phyloP scores from a whole-genome alignment of 2,888 invertebrate species.

The Pogonocherus hispidulus region DNA sequence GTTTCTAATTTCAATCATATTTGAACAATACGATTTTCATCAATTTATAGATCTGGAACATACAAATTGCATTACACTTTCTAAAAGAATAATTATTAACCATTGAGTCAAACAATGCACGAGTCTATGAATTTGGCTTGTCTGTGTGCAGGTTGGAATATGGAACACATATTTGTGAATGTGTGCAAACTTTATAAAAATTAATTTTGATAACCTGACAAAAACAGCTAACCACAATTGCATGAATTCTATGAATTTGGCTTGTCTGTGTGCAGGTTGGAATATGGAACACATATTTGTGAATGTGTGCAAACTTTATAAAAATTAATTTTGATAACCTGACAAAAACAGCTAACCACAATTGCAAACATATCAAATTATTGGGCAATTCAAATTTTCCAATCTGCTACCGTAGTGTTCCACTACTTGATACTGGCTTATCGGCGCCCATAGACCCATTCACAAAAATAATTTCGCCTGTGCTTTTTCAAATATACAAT shows the following conservation, averaged over 20 bases:
- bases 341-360: constrained; percentile 7
- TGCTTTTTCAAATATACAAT: constrained; percentile 16
- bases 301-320: neutral
- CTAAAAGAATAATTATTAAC: too few species aligned
- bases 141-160: neutral
- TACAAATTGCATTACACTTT: too few species aligned
- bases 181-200: neutral
- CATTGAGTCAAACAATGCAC: too few species aligned
- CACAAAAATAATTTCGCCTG: constrained; percentile 13
- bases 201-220: neutral
- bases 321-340: neutral
- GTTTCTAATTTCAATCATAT: too few species aligned
- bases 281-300: neutral
- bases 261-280: neutral
- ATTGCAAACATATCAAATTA: constrained; percentile 22
- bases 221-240: constrained; percentile 13
- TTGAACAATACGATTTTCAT: too few species aligned
- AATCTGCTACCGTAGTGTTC: neutral
- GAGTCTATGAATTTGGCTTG: neutral
- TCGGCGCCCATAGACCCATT: neutral
- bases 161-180: neutral
- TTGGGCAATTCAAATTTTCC: constrained; percentile 5
- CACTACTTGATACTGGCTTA: neutral
- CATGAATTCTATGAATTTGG: neutral
- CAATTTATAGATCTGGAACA: too few species aligned